Evolutionary conservation across 1,140 invertebrate species (phyloP).

Genomic region (Leptopilina boulardi): DNA sequence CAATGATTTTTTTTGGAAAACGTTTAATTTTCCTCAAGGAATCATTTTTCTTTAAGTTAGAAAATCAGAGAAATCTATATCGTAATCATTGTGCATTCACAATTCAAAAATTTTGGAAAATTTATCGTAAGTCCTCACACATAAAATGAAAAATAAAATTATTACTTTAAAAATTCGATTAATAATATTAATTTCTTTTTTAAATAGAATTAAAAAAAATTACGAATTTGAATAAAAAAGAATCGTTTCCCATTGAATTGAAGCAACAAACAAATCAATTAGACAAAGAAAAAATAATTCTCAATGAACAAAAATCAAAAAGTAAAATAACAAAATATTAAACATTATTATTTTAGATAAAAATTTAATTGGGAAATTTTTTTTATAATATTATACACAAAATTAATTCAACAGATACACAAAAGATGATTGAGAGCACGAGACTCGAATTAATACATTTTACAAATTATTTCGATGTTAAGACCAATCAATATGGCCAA

Average conservation of each 20-base stretch:
- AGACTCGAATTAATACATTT: constrained; percentile 6
- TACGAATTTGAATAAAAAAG: not conserved
- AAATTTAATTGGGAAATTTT: not conserved
- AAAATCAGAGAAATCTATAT: constrained; percentile 45
- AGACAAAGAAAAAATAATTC: not conserved
- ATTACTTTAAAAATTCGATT: not conserved
- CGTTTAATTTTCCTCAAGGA: constrained; percentile 51
- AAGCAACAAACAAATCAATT: not conserved
- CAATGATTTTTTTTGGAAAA: constrained; percentile 46
- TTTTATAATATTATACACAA: constrained; percentile 23
- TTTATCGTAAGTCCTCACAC: constrained; percentile 3
- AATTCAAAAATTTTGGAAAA: constrained; percentile 54
- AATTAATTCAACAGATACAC: constrained; percentile 27
- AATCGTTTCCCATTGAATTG: not conserved
- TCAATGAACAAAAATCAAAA: not conserved
- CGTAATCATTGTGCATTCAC: constrained; percentile 43
- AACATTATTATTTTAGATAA: not conserved
- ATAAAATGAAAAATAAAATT: constrained; percentile 6
- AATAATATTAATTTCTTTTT: constrained; percentile 1
- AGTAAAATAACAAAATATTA: not conserved
- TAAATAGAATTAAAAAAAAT: not conserved
- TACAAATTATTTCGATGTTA: not conserved
- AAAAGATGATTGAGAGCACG: not conserved
- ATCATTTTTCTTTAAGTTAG: constrained; percentile 45
- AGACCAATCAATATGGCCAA: not conserved